Evolutionary conservation across 2,888 invertebrate species (phyloP).

Genomic region (Taphrorychus bicolor): DNA sequence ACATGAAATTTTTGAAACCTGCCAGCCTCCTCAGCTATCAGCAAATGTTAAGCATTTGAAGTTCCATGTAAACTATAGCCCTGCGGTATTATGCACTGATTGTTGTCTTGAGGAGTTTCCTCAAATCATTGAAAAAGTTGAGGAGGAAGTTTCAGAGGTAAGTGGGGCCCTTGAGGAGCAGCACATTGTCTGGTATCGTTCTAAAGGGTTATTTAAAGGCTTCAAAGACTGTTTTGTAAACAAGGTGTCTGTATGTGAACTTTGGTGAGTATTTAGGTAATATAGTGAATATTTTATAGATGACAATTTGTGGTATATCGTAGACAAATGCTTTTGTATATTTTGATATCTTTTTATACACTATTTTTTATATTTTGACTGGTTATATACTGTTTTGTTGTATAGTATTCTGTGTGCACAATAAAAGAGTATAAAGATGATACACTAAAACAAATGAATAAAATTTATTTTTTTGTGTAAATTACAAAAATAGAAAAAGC

Average conservation of each 20-base stretch:
- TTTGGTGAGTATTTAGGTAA: slow-evolving; percentile 56
- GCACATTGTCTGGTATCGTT: slow-evolving; percentile 63
- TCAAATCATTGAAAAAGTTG: neutral
- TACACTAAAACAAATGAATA: too few relatives aligned
- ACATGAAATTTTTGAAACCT: slow-evolving; percentile 57
- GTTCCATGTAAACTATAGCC: slow-evolving; percentile 46
- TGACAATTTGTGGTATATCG: neutral
- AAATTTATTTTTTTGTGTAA: neutral
- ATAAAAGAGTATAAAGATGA: neutral
- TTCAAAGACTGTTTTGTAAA: slow-evolving; percentile 66
- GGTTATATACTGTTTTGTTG: too few relatives aligned
- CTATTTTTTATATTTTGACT: neutral
- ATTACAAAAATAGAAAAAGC: neutral
- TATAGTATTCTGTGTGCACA: too few relatives aligned
- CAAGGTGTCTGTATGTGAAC: slow-evolving; percentile 64
- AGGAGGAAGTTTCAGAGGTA: neutral
- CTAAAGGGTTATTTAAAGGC: slow-evolving; percentile 64
- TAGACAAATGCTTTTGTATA: neutral
- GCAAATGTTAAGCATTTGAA: slow-evolving; percentile 48
- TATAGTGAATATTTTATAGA: too few relatives aligned
- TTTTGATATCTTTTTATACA: neutral
- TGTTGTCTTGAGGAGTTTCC: slow-evolving; percentile 41
- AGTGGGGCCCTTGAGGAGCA: slow-evolving; percentile 31
- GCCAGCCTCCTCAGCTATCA: slow-evolving; percentile 48
- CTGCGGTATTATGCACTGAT: slow-evolving; percentile 48